phyloP scores from a whole-genome alignment of 2,888 invertebrate species.

The Lycia hirtaria region DNA sequence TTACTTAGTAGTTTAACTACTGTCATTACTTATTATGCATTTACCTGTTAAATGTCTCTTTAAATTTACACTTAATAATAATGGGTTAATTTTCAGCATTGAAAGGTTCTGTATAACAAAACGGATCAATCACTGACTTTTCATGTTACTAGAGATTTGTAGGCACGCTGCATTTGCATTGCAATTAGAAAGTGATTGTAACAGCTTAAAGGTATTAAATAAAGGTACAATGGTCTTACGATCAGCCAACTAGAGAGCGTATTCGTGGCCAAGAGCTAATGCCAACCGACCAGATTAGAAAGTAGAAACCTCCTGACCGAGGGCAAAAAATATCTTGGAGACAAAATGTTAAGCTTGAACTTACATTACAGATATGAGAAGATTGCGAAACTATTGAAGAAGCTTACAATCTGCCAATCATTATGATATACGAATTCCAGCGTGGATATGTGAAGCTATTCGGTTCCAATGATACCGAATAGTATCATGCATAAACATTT shows the following conservation, averaged over 20 bases:
- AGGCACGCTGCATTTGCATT: slow-evolving; percentile 48
- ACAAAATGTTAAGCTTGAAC: slow-evolving; percentile 42
- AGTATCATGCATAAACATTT: slow-evolving; percentile 41
- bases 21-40: slow-evolving; percentile 6
- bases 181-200: slow-evolving; percentile 69
- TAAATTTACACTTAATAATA: not conserved
- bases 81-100: not conserved
- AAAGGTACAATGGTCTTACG: slow-evolving; percentile 69
- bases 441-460: too few species aligned
- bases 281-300: slow-evolving; percentile 73
- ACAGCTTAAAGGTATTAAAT: slow-evolving; percentile 67
- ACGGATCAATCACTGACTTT: slow-evolving; percentile 10
- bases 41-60: not conserved
- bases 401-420: slow-evolving; percentile 29
- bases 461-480: slow-evolving; percentile 23
- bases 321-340: slow-evolving; percentile 55
- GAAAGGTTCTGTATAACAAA: slow-evolving; percentile 2
- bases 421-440: slow-evolving; percentile 33
- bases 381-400: not conserved
- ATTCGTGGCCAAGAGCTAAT: slow-evolving; percentile 69
- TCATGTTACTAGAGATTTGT: slow-evolving; percentile 19
- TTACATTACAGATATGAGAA: not conserved
- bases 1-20: slow-evolving; percentile 13
- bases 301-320: slow-evolving; percentile 68
- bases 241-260: slow-evolving; percentile 68